Conservation (phyloP, 2,113 vertebrate genomes). For the Motacilla tschutschensis region DNA sequence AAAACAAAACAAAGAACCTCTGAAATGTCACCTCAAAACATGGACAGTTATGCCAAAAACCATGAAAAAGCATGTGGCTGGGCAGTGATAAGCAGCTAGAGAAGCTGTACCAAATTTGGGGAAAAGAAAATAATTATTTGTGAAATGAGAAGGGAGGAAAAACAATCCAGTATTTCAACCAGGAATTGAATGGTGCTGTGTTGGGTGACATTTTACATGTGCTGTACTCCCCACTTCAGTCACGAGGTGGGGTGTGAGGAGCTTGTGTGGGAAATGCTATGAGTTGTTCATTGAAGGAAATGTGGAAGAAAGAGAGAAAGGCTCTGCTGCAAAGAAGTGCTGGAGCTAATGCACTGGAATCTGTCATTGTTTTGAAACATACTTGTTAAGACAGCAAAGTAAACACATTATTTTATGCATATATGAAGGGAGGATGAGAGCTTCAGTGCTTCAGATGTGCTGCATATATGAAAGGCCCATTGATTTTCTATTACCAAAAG, state of each 20-base stretch:
- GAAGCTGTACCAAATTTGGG: background rate
- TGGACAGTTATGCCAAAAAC: background rate
- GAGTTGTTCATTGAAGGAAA: background rate
- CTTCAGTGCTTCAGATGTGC: background rate
- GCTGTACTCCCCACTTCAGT: constrained; percentile 22
- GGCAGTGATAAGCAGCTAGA: background rate
- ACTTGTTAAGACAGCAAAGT: background rate
- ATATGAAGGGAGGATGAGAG: background rate
- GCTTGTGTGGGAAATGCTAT: background rate
- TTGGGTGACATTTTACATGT: background rate
- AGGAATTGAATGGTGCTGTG: background rate
- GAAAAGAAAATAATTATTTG: background rate
- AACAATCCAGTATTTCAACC: background rate
- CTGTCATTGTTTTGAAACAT: background rate
- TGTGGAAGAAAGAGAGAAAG: background rate
- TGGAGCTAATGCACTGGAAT: background rate
- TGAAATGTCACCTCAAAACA: background rate
- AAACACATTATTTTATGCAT: constrained; percentile 28
- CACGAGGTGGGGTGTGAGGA: constrained; percentile 34
- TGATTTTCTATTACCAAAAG: background rate
- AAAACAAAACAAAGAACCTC: background rate
- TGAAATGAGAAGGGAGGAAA: background rate
- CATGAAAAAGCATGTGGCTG: background rate
- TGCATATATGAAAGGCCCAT: background rate
- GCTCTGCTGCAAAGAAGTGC: background rate